Percentiles rank a stretch among this genome's conserved stretches.
Evolutionary conservation across 1,140 invertebrate genomes (phyloP).

Genomic region (Heliconius himera): DNA sequence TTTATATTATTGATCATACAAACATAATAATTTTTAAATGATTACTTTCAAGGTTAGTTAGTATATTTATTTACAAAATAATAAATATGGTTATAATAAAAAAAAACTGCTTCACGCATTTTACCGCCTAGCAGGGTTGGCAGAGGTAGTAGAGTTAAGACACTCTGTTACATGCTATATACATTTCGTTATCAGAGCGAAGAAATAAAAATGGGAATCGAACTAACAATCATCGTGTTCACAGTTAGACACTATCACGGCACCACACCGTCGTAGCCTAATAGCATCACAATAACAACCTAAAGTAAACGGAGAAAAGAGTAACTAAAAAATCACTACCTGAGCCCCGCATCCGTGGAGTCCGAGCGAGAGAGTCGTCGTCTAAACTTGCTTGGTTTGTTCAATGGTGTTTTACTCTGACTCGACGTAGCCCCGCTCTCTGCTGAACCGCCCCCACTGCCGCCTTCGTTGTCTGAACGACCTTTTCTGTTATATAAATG

Average conservation of each 20-base stretch:
- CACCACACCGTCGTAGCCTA: no score
- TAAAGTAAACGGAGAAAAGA: not conserved
- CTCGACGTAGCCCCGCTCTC: conserved; percentile 74
- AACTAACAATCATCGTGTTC: no score
- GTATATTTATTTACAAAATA: no score
- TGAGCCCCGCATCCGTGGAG: conserved; percentile 56
- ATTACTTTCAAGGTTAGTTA: no score
- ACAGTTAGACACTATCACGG: no score
- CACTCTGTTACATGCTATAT: not conserved
- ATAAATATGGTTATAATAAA: no score
- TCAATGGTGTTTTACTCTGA: conserved; percentile 66
- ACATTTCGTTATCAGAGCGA: no score
- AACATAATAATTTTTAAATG: no score
- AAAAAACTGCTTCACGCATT: not conserved
- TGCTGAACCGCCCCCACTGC: conserved; percentile 66
- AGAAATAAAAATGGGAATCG: no score
- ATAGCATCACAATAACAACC: not conserved
- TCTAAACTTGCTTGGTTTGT: conserved; percentile 63
- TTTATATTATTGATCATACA: not conserved
- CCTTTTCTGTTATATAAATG: conserved; percentile 50
- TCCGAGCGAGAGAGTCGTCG: conserved; percentile 65
- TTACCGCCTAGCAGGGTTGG: not conserved
- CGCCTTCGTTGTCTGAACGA: conserved; percentile 70
- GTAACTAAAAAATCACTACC: conserved; percentile 45
- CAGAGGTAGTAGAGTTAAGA: not conserved